Base-by-base conservation (phyloP, 2,797 vertebrate genomes). In the Brachymystax lenok region DNA sequence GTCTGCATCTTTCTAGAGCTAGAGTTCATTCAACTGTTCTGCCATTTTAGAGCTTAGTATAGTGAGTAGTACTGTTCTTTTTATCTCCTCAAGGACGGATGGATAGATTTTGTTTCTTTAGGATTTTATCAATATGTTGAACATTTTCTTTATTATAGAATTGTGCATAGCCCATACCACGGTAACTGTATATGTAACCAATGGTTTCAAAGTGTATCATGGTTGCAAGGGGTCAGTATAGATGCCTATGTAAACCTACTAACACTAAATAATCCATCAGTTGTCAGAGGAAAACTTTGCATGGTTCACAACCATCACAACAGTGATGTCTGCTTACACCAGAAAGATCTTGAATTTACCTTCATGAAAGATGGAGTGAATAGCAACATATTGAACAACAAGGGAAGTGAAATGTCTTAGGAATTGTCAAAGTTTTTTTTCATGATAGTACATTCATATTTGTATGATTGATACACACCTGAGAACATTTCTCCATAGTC, bases 11-110 rank as follows among this genome's bases (percentile, higher is more conserved):
- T 35, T 46, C 14, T 71, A 71, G 77, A 68, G 19, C 30, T 76
- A 74, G 27, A 61, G 54, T 30, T 33, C 56, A 74, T 52, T 51
- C 52, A 33, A 13, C n/a, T 73, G 76, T 61, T 80, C 82, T 59
- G 73, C 71, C 66, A 77, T 61, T 69, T 79, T 67, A 78, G 79
- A 82, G 78, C 74, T 79, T 82, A 71, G 30, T 66, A 75, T 73
- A 84, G 79, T 75, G 27, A 74, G 33, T 76, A 80, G 79, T 21
- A 75, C 68, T n/a, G 16, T 70, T 70, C 17, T 71, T 81, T 52
- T n/a, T 84, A 54, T 46, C 40, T 21, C 51, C 68, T 74, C 14
- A 73, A 77, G 77, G 70, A 50, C 56, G 17, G 54, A 28, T 40
- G 27, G 71, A 59, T 73, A 52, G 50, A 33, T 72, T 71, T 13